These are phyloP conservation scores for Galaxea fascicularis DNA, from an alignment of 92 coral and sea anemone genomes.

Conservation along the genomic window DNA sequence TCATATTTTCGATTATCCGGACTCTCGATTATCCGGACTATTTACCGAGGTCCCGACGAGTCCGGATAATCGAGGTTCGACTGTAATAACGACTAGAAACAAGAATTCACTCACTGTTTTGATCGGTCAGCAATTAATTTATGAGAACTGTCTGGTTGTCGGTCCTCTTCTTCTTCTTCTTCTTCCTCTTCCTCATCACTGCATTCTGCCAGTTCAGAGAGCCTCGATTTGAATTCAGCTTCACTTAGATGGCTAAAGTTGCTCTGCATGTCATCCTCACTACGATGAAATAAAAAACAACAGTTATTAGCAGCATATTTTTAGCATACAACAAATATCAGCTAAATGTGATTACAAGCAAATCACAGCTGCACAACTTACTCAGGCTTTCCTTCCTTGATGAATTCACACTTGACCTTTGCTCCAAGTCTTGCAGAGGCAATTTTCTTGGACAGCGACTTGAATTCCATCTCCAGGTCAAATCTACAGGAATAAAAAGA, in stretches of 20 bases:
- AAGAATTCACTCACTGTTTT: conserved; percentile 76
- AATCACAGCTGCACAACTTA: conserved; percentile 45
- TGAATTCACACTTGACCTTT: conserved; percentile 89
- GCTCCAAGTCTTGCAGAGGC: conserved; percentile 89
- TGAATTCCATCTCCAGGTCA: conserved; percentile 97
- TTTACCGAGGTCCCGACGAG: too few species aligned
- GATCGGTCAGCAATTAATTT: conserved; percentile 67
- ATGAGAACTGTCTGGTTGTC: neutral
- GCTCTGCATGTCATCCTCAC: conserved; percentile 99
- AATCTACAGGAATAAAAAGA: conserved; percentile 49
- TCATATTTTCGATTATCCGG: too few species aligned
- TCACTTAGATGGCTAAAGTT: conserved; percentile 98
- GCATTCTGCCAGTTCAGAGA: conserved; percentile 86
- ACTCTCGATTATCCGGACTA: too few species aligned
- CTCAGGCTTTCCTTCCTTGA: conserved; percentile 91
- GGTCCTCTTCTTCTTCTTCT: conserved; percentile 19
- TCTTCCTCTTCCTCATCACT: conserved; percentile 93
- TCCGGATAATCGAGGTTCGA: too few species aligned
- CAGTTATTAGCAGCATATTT: too few species aligned
- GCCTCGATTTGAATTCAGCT: conserved; percentile 82
- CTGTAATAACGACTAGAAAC: neutral
- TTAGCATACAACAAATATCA: neutral
- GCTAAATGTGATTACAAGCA: neutral
- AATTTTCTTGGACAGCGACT: conserved; percentile 92
- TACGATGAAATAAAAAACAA: conserved; percentile 6